Base-by-base conservation (phyloP, 2,888 invertebrate species). In the Steinernema scapterisci region DNA sequence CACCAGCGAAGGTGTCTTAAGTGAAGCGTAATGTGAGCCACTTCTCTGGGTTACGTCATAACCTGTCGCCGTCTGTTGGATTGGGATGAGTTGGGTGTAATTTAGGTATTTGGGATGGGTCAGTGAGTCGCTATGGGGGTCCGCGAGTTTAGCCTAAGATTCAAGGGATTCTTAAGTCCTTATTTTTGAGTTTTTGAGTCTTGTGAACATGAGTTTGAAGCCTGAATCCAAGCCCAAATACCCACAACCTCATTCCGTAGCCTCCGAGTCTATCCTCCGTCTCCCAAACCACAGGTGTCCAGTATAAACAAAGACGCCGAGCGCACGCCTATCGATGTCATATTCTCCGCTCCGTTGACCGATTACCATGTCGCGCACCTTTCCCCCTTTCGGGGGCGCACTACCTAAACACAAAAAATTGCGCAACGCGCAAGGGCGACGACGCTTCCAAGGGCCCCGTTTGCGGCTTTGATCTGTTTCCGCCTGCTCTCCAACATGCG, bases 331-430 rank as follows among this genome's bases (percentile, higher is more conserved):
- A 63, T 63, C 63, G 31, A 63, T 63, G 63, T 63, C 63, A 63
- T 63, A 63, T 63, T 63, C 63, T 63, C 2, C 63, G 63, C 63
- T 63, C 16, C 3, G 63, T 1, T 63, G 63, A 63, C 63, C 63
- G 63, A 63, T 63, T 63, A 38, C 63, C 63, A 31, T 63, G 63
- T 63, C 63, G 63, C 63, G 63, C 63, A 63, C 63, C 63, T 31
- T 63, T 25, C 1, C 16, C 31, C 63, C 23, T 52, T 63, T 31
- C 31, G 63, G 11, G 63, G 11, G 9, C 31, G 48, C 38, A 38
- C 19, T 19, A 11, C 52, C 52, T 23, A 63, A 63, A 63, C 63
- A 63, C 21, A 25, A 27, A n/a, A 9, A 25, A 31, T 63, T 27
- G 63, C 63, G 63, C 63, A 63, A 63, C 21, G n/a, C n/a, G 6